A percentile compares a stretch with the other conserved stretches of the same genome.
Conservation (phyloP, 2,888 invertebrate genomes). For the Hyposoter dolosus region DNA sequence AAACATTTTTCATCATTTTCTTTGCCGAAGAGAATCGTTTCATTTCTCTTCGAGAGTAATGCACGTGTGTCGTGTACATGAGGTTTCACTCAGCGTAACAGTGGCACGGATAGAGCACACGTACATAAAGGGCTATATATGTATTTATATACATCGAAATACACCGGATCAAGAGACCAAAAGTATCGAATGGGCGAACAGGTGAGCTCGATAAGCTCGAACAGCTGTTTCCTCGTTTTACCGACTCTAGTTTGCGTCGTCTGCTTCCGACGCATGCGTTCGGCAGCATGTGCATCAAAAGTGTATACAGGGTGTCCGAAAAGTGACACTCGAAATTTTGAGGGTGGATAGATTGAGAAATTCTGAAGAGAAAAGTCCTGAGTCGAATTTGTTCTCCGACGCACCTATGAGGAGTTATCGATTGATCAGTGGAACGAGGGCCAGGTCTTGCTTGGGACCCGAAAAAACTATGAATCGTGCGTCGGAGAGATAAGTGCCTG, state of each 20-base stretch:
- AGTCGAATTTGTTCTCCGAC: background rate
- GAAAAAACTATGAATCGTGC: background rate
- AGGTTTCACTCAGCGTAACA: slow-evolving; percentile 45
- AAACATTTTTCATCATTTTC: background rate
- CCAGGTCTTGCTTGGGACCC: no score
- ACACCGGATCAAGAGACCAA: slow-evolving; percentile 62
- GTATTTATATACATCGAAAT: background rate
- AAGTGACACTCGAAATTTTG: background rate
- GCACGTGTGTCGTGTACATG: background rate
- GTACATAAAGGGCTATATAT: background rate
- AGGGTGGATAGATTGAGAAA: no score
- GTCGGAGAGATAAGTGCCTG: background rate
- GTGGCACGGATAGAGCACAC: slow-evolving; percentile 37
- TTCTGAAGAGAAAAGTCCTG: background rate
- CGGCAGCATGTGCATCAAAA: slow-evolving; percentile 10
- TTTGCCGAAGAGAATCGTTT: background rate
- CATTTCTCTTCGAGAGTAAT: background rate
- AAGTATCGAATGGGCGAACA: slow-evolving; percentile 75
- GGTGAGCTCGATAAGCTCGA: slow-evolving; percentile 78
- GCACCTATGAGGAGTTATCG: background rate
- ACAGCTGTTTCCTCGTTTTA: slow-evolving; percentile 79
- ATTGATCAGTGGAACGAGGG: background rate
- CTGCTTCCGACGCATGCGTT: slow-evolving; percentile 34
- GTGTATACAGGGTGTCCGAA: background rate
- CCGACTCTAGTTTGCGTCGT: slow-evolving; percentile 60